These are phyloP conservation scores for Brachionichthys hirsutus DNA, from an alignment of 2,113 vertebrate genomes.

Conservation along the genomic window DNA sequence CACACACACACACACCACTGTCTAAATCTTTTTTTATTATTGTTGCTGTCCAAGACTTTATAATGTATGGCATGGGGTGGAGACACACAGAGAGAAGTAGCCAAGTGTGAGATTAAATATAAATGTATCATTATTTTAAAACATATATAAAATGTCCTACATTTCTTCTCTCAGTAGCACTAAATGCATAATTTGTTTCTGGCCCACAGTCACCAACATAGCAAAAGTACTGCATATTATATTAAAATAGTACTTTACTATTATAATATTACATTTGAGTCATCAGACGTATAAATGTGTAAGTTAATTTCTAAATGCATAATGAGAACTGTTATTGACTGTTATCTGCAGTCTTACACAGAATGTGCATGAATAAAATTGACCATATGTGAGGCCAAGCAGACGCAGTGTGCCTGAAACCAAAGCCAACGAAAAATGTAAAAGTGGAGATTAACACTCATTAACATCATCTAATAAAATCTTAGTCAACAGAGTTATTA, in stretches of 20 bases:
- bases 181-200: too few species aligned
- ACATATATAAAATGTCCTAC: background rate
- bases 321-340: too few species aligned
- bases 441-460: too few species aligned
- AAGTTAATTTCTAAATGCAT: too few species aligned
- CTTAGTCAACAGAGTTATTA: too few species aligned
- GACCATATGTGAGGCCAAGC: background rate
- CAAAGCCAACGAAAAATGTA: background rate
- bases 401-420: background rate
- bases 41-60: background rate
- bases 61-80: background rate
- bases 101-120: background rate
- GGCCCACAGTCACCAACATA: too few species aligned
- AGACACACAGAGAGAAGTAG: background rate
- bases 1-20: background rate
- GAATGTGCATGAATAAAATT: background rate
- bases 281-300: too few species aligned
- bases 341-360: too few species aligned
- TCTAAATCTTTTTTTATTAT: background rate
- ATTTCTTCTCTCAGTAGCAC: background rate
- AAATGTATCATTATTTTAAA: background rate
- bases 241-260: too few species aligned
- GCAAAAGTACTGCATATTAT: too few species aligned
- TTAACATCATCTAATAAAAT: too few species aligned
- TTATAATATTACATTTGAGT: too few species aligned